phyloP scores from a whole-genome alignment of 2,888 invertebrate genomes.

The Marasmarcha lunaedactyla region DNA sequence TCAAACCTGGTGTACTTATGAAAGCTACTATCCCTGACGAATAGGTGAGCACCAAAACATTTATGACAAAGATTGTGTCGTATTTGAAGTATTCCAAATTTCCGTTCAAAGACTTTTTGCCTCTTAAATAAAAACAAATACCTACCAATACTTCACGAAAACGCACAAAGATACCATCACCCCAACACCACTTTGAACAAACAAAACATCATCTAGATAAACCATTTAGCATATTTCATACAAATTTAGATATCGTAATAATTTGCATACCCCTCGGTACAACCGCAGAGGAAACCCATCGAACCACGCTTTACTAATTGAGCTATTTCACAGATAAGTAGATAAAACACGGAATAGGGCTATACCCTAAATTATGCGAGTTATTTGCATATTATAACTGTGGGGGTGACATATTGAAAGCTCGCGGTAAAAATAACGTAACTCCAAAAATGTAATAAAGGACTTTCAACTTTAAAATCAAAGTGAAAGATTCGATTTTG shows the following conservation, averaged over 20 bases:
- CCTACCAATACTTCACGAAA: too few relatives aligned
- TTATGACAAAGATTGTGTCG: too few relatives aligned
- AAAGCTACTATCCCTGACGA: too few relatives aligned
- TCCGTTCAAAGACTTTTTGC: too few relatives aligned
- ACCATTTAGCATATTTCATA: constrained; percentile 62
- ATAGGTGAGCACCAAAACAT: too few relatives aligned
- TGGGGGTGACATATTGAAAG: constrained; percentile 41
- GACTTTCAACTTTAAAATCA: constrained; percentile 14
- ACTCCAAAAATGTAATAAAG: constrained; percentile 1
- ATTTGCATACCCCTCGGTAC: constrained; percentile 26
- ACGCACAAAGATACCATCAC: constrained; percentile 1
- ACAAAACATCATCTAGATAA: constrained; percentile 23
- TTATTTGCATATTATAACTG: constrained; percentile 68
- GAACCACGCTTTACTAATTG: constrained; percentile 54
- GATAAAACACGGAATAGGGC: constrained; percentile 61
- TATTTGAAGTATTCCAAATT: too few relatives aligned
- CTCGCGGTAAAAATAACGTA: constrained; percentile 15
- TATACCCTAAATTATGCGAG: constrained; percentile 59
- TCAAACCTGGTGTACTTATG: too few relatives aligned
- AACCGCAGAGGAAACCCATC: constrained; percentile 20
- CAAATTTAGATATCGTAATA: constrained; percentile 32
- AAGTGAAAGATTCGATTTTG: not conserved
- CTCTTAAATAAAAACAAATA: too few relatives aligned
- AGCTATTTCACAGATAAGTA: constrained; percentile 68
- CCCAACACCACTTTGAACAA: not conserved